A percentile compares a stretch with the other conserved stretches of the same genome.
phyloP scores from a whole-genome alignment of 2,113 vertebrate genomes.

The Albula goreensis region DNA sequence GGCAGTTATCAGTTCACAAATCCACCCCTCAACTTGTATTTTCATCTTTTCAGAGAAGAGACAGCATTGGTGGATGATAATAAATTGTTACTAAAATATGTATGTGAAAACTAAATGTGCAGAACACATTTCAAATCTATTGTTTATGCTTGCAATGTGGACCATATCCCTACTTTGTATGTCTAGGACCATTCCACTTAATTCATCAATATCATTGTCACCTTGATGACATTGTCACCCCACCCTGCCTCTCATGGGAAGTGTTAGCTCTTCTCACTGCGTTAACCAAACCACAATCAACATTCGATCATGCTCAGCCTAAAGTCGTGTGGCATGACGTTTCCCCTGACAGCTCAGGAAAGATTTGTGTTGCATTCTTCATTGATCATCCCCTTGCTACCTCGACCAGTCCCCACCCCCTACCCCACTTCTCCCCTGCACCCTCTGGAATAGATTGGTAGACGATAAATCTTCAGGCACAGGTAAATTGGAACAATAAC shows the following conservation, averaged over 20 bases:
- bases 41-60: too few relatives aligned
- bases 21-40: too few relatives aligned
- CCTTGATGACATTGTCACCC: not conserved
- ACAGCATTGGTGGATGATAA: too few relatives aligned
- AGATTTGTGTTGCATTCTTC: not conserved
- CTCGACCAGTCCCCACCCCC: not conserved
- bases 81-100: too few relatives aligned
- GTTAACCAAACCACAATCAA: not conserved
- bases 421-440: conserved; percentile 13
- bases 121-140: too few relatives aligned
- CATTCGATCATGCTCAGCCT: not conserved
- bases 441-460: conserved; percentile 50
- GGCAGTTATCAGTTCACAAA: too few relatives aligned
- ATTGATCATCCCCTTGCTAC: conserved; percentile 10
- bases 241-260: not conserved
- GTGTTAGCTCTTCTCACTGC: not conserved
- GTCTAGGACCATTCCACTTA: not conserved
- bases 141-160: too few relatives aligned
- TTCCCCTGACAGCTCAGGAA: conserved; percentile 49
- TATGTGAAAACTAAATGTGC: too few relatives aligned
- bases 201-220: not conserved
- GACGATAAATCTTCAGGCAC: conserved; percentile 65
- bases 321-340: conserved; percentile 7
- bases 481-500: conserved; percentile 74
- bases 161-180: too few relatives aligned